Evolutionary conservation across 2,797 vertebrate species (phyloP).

Genomic region (Florisuga fusca): DNA sequence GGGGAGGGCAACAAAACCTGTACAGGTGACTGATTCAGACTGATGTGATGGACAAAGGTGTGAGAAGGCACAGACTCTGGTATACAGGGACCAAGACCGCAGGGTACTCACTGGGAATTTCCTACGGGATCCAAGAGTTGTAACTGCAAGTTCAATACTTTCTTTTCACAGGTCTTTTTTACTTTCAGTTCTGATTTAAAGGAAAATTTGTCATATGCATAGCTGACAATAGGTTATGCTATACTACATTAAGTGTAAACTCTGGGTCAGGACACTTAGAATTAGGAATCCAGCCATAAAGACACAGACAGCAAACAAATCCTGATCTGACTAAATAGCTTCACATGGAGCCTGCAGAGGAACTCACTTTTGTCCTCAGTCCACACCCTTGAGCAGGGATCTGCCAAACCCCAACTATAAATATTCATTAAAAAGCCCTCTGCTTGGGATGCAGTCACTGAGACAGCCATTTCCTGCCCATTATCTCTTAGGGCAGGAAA

Average conservation of each 20-base stretch:
- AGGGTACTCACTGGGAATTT: not conserved
- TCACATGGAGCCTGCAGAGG: slow-evolving; percentile 36
- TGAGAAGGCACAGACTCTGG: not conserved
- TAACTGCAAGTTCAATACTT: not conserved
- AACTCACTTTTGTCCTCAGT: slow-evolving; percentile 58
- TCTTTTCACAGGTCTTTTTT: not conserved
- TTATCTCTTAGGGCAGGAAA: slow-evolving; percentile 63
- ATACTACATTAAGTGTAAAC: not conserved
- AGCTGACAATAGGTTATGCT: not conserved
- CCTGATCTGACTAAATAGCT: slow-evolving; percentile 24
- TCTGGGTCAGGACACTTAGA: not conserved
- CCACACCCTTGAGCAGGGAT: slow-evolving; percentile 44
- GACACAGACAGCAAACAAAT: slow-evolving; percentile 33
- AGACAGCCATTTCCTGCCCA: slow-evolving; percentile 69
- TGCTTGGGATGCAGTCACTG: slow-evolving; percentile 55
- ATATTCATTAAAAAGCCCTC: slow-evolving; percentile 69
- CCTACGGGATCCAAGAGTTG: not conserved
- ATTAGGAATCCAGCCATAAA: slow-evolving; percentile 10
- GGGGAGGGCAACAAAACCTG: not conserved
- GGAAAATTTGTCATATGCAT: not conserved
- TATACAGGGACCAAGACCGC: not conserved
- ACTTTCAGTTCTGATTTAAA: slow-evolving; percentile 18
- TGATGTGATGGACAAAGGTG: not conserved
- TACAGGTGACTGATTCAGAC: not conserved
- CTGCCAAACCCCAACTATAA: slow-evolving; percentile 65